Percentiles rank a stretch among this genome's conserved stretches.
Conservation (phyloP, 2,797 vertebrate genomes). For the Myotis pilosus region DNA sequence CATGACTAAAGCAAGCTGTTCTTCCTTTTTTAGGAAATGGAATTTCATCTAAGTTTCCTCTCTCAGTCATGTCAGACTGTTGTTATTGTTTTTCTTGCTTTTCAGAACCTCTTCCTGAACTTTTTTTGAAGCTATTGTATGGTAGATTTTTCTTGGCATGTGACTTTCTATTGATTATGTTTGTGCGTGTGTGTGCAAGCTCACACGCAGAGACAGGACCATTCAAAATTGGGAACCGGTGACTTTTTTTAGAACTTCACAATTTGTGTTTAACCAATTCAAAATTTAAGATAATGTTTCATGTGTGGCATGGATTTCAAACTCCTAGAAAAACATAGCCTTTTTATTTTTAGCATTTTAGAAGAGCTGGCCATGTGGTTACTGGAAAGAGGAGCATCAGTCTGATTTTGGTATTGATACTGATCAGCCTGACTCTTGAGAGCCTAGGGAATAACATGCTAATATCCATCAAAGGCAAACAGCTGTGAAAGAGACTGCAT, state of each 20-base stretch:
- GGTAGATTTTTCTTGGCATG: slow-evolving; percentile 77
- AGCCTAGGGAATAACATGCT: not conserved
- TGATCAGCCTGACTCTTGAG: not conserved
- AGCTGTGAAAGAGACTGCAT: not conserved
- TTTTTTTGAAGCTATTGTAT: slow-evolving; percentile 77
- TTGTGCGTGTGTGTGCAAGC: not conserved
- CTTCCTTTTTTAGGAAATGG: slow-evolving; percentile 79
- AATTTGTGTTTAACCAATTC: not conserved
- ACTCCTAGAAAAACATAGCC: not conserved
- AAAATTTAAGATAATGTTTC: not conserved
- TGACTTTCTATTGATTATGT: slow-evolving; percentile 73
- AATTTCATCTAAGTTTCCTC: slow-evolving; percentile 80
- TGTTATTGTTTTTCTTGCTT: slow-evolving; percentile 66
- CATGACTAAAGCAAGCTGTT: slow-evolving; percentile 26
- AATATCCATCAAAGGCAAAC: not conserved
- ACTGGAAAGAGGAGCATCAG: not conserved
- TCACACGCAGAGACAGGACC: not conserved
- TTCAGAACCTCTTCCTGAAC: slow-evolving; percentile 79
- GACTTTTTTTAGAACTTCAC: not conserved
- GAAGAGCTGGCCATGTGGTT: not conserved
- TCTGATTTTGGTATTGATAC: not conserved
- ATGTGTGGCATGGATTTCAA: not conserved
- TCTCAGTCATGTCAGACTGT: slow-evolving; percentile 67
- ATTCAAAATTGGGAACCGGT: not conserved
- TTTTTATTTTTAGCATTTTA: not conserved